Evolutionary conservation across 2,888 invertebrate genomes (phyloP).

Genomic region (Sabatieria punctata): DNA sequence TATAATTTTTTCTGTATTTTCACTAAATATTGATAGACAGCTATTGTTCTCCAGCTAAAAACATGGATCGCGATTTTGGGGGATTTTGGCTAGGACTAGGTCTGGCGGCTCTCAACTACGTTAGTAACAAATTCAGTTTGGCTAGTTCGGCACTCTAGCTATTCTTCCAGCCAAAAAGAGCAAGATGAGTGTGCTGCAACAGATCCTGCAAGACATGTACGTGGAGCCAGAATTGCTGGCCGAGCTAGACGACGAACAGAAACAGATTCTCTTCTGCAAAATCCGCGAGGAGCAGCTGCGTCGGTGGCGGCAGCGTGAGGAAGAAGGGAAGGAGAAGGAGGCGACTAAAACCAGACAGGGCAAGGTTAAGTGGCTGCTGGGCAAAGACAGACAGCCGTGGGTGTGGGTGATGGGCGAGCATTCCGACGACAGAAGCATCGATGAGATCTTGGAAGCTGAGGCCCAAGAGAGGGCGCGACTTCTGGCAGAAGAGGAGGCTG

Average conservation of each 20-base stretch:
- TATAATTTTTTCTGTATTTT: too few relatives aligned
- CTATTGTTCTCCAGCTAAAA: too few relatives aligned
- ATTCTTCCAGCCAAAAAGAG: too few relatives aligned
- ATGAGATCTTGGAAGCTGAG: conserved; percentile 49
- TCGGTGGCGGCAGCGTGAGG: conserved; percentile 43
- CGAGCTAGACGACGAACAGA: conserved; percentile 63
- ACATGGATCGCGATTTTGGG: too few relatives aligned
- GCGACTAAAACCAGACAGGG: background rate
- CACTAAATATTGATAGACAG: too few relatives aligned
- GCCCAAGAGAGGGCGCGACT: conserved; percentile 40
- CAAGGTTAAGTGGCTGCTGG: conserved; percentile 47
- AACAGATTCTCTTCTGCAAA: conserved; percentile 64
- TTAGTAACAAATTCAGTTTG: too few relatives aligned
- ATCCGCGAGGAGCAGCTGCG: conserved; percentile 68
- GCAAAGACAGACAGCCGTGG: conserved; percentile 53
- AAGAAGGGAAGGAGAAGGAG: conserved; percentile 7
- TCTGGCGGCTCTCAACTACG: too few relatives aligned
- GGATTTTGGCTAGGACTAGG: too few relatives aligned
- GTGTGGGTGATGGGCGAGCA: conserved; percentile 73
- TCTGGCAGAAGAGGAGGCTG: conserved; percentile 51
- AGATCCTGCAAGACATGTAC: conserved; percentile 61
- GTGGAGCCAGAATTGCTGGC: conserved; percentile 64
- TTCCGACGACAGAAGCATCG: conserved; percentile 47
- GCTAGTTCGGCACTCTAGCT: too few relatives aligned
- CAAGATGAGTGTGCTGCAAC: conserved; percentile 46